Evolutionary conservation across 2,113 vertebrate species (phyloP), one percentile per base, ranked within the genome.

Genomic region (Marmota monax): DNA sequence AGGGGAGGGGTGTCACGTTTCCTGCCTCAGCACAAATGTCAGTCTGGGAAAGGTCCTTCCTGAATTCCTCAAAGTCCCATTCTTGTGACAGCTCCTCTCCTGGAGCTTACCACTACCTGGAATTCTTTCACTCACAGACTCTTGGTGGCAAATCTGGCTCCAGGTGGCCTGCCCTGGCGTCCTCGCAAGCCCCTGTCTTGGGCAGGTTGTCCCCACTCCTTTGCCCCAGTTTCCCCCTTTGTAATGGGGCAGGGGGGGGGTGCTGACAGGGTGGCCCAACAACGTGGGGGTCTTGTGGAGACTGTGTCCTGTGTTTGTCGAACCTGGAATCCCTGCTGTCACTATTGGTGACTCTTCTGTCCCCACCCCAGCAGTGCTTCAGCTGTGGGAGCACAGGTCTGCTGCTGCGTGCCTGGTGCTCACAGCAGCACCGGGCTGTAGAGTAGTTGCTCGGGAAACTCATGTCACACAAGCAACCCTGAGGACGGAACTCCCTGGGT

Each of bases 271-370:
- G 23, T 8, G 32, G 39, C 70, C 42, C 25, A 25, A 6, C 34
- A 22, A 37, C 77, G 27, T 4, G n/a, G 29, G 34, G n/a, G 4
- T 13, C 61, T 61, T 16, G 1, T 51, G 37, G 32, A 65, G 45
- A 29, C 3, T 8, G 42, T 8, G 20, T n/a, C 0, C 7, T 48
- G 1, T 6, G 23, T 56, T 56, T 65, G 37, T 53, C 37, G 82
- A 34, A 53, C 14, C 23, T 48, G 67, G 7, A 29, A 22, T 2
- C 4, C 20, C 7, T 37, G 23, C 63, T 42, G 3, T 56, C 16
- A 18, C 11, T 0, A 0, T 29, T 18, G 16, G 4, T 42, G 53
- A 9, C 53, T 72, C n/a, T 56, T 65, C 88, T 42, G 11, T 39
- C 76, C 25, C 32, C 5, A 34, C 48, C 84, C 16, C 0, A 4